Evolutionary conservation across 1,140 invertebrate genomes (phyloP).

Genomic region (Drosophila asahinai): DNA sequence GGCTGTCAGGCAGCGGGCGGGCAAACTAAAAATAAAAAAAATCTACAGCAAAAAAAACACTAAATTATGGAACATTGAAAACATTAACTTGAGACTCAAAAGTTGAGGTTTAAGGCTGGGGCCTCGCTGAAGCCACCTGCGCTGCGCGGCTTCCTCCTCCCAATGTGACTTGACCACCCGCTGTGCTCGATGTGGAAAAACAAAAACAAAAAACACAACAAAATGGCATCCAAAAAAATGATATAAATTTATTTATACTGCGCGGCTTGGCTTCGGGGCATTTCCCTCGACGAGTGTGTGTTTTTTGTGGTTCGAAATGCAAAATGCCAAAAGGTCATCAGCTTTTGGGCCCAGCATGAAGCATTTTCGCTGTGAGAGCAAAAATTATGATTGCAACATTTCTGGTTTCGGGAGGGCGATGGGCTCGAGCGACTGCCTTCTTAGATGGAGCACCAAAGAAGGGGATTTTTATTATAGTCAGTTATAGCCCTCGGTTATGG

Average conservation of each 20-base stretch:
- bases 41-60: conserved; percentile 28
- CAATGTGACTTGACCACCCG: conserved; percentile 49
- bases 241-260: conserved; percentile 78
- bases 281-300: conserved; percentile 48
- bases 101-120: conserved; percentile 41
- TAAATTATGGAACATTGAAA: conserved; percentile 75
- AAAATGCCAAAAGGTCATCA: conserved; percentile 77
- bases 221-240: conserved; percentile 60
- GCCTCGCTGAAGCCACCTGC: conserved; percentile 66
- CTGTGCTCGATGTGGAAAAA: conserved; percentile 37
- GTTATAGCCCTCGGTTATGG: conserved; percentile 34
- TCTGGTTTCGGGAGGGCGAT: conserved; percentile 25
- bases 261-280: conserved; percentile 53
- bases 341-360: conserved; percentile 66
- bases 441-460: neutral
- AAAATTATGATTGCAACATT: conserved; percentile 54
- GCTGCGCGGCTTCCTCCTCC: conserved; percentile 14
- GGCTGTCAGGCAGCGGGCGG: conserved; percentile 6
- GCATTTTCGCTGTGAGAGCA: conserved; percentile 45
- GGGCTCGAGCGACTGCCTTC: conserved; percentile 8
- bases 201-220: conserved; percentile 10
- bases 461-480: conserved; percentile 32
- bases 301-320: conserved; percentile 55
- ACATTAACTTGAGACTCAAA: conserved; percentile 34
- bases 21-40: conserved; percentile 35